These are phyloP conservation scores for Temnothorax longispinosus DNA, from an alignment of 1,140 invertebrate genomes.

Conservation along the genomic window DNA sequence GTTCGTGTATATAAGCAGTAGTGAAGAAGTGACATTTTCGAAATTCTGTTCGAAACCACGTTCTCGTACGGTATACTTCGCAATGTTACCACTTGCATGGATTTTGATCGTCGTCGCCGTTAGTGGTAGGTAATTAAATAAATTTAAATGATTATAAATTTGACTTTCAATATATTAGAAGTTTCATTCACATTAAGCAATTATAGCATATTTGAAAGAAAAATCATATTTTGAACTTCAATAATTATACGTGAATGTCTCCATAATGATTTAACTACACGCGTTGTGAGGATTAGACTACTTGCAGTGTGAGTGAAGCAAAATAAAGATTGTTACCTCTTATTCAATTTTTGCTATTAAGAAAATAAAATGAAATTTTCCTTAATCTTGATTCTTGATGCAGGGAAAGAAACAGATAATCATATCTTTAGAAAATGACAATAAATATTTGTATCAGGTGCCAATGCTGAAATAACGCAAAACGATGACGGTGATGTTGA, in stretches of 20 bases:
- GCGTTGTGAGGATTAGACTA: not conserved
- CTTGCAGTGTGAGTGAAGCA: no score
- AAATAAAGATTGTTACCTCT: not conserved
- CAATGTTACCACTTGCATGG: conserved; percentile 16
- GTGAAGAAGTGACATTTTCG: not conserved
- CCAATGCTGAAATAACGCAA: not conserved
- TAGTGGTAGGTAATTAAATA: conserved; percentile 6
- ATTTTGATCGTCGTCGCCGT: conserved; percentile 1
- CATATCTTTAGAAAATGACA: not conserved
- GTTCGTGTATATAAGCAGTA: conserved; percentile 16
- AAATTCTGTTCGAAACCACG: not conserved
- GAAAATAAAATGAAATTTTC: no score
- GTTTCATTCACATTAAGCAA: not conserved
- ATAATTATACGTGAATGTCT: not conserved
- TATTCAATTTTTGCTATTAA: not conserved
- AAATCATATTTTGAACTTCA: not conserved
- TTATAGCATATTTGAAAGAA: not conserved
- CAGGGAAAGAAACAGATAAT: not conserved
- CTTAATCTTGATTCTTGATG: not conserved
- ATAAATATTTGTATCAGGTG: conserved; percentile 10
- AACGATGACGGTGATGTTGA: not conserved
- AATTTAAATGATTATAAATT: not conserved
- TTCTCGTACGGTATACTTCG: not conserved
- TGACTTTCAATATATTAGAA: not conserved
- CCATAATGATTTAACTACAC: not conserved